Evolutionary conservation across 2,113 vertebrate genomes (phyloP), one percentile per base, ranked within the genome.

Genomic region (Ahaetulla prasina): DNA sequence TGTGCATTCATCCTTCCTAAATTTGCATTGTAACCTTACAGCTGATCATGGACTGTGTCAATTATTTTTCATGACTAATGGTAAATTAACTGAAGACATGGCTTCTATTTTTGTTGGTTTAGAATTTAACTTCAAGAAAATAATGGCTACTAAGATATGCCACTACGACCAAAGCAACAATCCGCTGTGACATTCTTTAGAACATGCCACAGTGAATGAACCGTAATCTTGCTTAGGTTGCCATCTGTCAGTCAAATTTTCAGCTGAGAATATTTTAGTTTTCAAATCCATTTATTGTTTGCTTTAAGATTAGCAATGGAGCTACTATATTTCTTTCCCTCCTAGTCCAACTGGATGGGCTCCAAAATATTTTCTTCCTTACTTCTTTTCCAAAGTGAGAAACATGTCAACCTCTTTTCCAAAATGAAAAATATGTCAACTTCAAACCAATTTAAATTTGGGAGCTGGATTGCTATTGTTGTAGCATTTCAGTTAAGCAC

Each of bases 1-100:
- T 53, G 74, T 8, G 4, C 4, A 60, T 53, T 92, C 2, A 20
- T 89, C 93, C 94, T 92, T 89, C 92, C n/a, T 90, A 84, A 25
- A 30, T 88, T 35, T 9, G 6, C 8, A 93, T 53, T 22, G 57
- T 84, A 90, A 4, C 2, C 9, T 80, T 1, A 2, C 4, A 86
- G 43, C 47, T 85, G 39, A 49, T 94, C 39, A 25, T 93, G 89
- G 89, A 53, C 25, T 93, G 35, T 63, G n/a, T 5, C 87, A 0
- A 80, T 94, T 2, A 14, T 92, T 94, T 96, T 92, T 16, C 87
- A 68, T 0, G 0, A 50, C 47, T 27, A 25, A 8, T 91, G 80
- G 89, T 68, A 43, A 50, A 91, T 74, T 47, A 49, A 30, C 47
- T 63, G 74, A 89, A 88, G 3, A 2, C 3, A 88, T 85, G 90